These are phyloP conservation scores for Gorsachius goisagi DNA, from an alignment of 2,113 vertebrate species.

Conservation along the genomic window DNA sequence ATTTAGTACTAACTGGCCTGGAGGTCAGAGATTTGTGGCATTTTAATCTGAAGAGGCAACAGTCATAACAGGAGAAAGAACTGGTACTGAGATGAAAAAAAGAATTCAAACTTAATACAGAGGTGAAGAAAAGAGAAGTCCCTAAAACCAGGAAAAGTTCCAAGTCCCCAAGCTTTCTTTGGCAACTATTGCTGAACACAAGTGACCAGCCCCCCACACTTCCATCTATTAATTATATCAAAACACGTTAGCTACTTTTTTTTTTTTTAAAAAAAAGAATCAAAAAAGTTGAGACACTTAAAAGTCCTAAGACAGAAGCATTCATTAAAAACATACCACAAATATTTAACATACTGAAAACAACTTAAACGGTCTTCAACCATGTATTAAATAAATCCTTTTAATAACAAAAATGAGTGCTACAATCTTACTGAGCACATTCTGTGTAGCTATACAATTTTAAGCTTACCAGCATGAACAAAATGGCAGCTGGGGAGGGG, in stretches of 20 bases:
- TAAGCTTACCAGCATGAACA: not conserved
- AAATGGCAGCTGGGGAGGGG: not conserved
- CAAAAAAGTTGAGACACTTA: not conserved
- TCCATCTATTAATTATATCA: not conserved
- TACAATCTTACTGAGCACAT: not conserved
- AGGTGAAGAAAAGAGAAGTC: not conserved
- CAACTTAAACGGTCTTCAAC: not conserved
- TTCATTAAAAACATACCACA: not conserved
- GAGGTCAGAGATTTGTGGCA: slow-evolving; percentile 15
- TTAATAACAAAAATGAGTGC: not conserved
- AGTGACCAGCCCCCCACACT: not conserved
- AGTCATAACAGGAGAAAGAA: not conserved
- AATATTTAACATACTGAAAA: not conserved
- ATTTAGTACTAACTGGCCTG: slow-evolving; percentile 5
- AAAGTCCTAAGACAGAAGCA: not conserved
- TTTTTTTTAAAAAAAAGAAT: not conserved
- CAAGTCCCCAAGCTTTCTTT: not conserved
- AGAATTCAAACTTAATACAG: not conserved
- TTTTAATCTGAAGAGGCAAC: slow-evolving; percentile 40
- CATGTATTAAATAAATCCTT: not conserved
- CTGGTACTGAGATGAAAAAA: not conserved
- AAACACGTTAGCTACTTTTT: not conserved
- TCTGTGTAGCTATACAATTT: not conserved
- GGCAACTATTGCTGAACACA: not conserved
- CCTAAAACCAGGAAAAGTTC: not conserved